Conservation (phyloP, 2,797 vertebrate species). For the Silurus lanzhouensis region DNA sequence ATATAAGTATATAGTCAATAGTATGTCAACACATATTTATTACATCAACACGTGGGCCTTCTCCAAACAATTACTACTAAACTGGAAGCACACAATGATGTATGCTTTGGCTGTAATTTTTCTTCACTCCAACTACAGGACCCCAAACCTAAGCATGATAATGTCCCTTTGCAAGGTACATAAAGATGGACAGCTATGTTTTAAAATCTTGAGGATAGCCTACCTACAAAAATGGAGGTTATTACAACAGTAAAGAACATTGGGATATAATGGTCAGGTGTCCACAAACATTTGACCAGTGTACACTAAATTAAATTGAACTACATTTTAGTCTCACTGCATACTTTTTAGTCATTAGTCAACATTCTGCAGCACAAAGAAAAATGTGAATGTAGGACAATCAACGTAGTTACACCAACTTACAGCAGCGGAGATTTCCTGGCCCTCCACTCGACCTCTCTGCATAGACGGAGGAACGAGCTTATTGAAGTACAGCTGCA, state of each 20-base stretch:
- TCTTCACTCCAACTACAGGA: too few species aligned
- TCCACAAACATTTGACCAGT: not conserved
- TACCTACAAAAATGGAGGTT: not conserved
- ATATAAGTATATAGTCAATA: not conserved
- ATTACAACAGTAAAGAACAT: not conserved
- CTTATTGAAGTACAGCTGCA: slow-evolving; percentile 90
- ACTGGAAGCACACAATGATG: too few species aligned
- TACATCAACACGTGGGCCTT: too few species aligned
- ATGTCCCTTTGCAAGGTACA: too few species aligned
- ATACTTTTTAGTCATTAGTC: not conserved
- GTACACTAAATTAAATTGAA: not conserved
- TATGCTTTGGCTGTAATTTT: too few species aligned
- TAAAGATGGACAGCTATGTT: too few species aligned
- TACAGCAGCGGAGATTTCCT: slow-evolving; percentile 76
- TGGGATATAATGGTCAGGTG: too few species aligned
- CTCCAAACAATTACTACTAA: too few species aligned
- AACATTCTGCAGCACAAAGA: not conserved
- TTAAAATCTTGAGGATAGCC: not conserved
- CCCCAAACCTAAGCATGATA: too few species aligned
- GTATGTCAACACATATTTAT: not conserved
- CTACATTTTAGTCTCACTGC: not conserved
- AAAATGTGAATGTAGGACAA: not conserved
- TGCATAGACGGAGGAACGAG: slow-evolving; percentile 82
- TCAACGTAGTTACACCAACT: slow-evolving; percentile 37
- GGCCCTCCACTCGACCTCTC: slow-evolving; percentile 76